A percentile compares a stretch with the other conserved stretches of the same genome.
Conservation (phyloP, 2,113 vertebrate species). For the Aldabrachelys gigantea region DNA sequence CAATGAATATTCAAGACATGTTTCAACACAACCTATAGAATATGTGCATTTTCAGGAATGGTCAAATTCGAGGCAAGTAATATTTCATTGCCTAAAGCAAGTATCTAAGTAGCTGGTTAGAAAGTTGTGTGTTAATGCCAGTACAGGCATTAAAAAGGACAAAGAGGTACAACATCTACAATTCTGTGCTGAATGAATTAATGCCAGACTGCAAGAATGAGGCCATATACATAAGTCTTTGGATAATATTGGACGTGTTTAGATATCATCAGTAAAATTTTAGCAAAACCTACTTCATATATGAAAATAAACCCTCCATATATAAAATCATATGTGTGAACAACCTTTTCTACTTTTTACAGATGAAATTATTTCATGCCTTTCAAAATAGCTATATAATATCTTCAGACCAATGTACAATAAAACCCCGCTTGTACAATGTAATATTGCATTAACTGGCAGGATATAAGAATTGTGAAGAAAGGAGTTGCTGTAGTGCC, state of each 20-base stretch:
- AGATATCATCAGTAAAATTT: not conserved
- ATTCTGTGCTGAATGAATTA: not conserved
- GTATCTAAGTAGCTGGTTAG: not conserved
- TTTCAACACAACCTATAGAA: not conserved
- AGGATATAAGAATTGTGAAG: not conserved
- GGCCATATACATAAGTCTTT: not conserved
- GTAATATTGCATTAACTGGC: not conserved
- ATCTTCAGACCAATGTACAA: not conserved
- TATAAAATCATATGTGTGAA: not conserved
- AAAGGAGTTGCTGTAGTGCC: not conserved
- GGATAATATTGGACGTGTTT: not conserved
- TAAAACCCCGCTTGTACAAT: not conserved
- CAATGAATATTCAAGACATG: not conserved
- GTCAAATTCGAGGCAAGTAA: not conserved
- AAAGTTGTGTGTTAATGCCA: not conserved
- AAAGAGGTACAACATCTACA: not conserved
- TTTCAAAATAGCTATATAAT: not conserved
- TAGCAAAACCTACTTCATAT: not conserved
- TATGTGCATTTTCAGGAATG: not conserved
- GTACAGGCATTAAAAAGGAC: not conserved
- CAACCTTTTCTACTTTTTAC: not conserved
- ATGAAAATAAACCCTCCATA: not conserved
- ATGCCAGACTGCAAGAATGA: not conserved
- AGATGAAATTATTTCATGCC: not conserved
- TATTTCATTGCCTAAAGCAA: not conserved